These are phyloP conservation scores for Menidia beryllina DNA, from an alignment of 2,113 vertebrate species.

Conservation along the genomic window DNA sequence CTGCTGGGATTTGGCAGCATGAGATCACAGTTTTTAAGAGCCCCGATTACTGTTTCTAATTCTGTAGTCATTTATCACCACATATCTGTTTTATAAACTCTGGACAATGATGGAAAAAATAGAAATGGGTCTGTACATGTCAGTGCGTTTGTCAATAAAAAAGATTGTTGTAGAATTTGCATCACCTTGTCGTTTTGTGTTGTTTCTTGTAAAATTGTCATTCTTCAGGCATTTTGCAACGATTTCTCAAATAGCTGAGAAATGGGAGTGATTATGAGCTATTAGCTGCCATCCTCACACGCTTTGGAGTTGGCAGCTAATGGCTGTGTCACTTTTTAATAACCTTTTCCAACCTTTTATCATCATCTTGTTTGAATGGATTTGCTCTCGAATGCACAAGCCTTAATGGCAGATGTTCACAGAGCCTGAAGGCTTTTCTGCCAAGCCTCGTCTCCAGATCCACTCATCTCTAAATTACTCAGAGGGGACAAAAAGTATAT, in stretches of 20 bases:
- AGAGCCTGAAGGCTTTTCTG: conserved; percentile 25
- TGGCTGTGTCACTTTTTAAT: conserved; percentile 25
- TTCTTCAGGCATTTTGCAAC: too few relatives aligned
- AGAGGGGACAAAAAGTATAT: conserved; percentile 11
- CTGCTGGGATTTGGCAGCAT: neutral
- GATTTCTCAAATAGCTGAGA: neutral
- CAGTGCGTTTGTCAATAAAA: conserved; percentile 39
- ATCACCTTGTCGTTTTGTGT: conserved; percentile 9
- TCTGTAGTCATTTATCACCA: neutral
- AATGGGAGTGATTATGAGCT: neutral
- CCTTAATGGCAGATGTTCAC: conserved; percentile 22
- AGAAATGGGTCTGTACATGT: neutral
- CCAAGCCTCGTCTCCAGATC: conserved; percentile 11
- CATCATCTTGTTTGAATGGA: conserved; percentile 31
- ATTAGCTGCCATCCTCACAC: neutral
- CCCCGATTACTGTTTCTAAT: neutral
- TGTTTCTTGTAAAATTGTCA: conserved; percentile 6
- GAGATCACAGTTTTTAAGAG: neutral
- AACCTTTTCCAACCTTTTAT: conserved; percentile 40
- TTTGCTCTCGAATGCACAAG: neutral
- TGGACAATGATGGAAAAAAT: neutral
- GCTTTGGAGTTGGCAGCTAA: conserved; percentile 14
- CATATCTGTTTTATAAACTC: neutral
- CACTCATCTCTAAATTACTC: conserved; percentile 17
- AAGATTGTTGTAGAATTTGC: neutral